Base-by-base conservation (phyloP, 2,888 invertebrate species). In the Cryptus armator region DNA sequence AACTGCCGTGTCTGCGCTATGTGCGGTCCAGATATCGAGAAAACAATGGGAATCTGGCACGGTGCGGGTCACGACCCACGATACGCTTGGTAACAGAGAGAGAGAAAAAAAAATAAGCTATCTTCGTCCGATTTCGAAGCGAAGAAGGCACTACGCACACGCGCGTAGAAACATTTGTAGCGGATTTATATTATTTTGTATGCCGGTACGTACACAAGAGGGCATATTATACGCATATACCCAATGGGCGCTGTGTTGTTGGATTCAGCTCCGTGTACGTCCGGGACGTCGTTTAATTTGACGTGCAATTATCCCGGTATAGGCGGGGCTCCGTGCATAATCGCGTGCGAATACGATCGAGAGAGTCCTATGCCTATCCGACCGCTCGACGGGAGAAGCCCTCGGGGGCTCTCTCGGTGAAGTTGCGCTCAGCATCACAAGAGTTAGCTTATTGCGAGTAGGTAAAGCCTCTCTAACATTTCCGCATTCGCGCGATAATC, bases 41-140 rank as follows among this genome's bases (percentile, higher is more conserved):
- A 62, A 80, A 86, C 87, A 87, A 87, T 87, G 86, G 78, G 81
- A 86, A 87, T 84, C 81, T 86, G 81, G 87, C 83, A 85, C 86
- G 76, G 5, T 56, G 48, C 48, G 68, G 86, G 81, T 87, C 86
- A 83, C 87, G 83, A 81, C 78, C 67, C 59, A 46, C 67, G 51
- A 81, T 66, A 74, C 62, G 81, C 74, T 12, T 46, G 59, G 56
- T 46, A 37, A 74, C 59, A 24, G 74, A 24, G 67, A 24, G 74
- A 48, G 67, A 37, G 4, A 62, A 32, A 62, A 62, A 62, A 81
- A 74, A 67, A 68, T 71, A 56, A 56, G 37, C 24, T 56, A 79
- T 51, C 72, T 46, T 48, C 10, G 79, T 56, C 32, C 66, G 80
- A 83, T 80, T 75, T 75, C 74, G 48, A 81, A 53, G 56, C 70